Evolutionary conservation across 2,113 vertebrate genomes (phyloP).

Genomic region (Calyptomena viridis): DNA sequence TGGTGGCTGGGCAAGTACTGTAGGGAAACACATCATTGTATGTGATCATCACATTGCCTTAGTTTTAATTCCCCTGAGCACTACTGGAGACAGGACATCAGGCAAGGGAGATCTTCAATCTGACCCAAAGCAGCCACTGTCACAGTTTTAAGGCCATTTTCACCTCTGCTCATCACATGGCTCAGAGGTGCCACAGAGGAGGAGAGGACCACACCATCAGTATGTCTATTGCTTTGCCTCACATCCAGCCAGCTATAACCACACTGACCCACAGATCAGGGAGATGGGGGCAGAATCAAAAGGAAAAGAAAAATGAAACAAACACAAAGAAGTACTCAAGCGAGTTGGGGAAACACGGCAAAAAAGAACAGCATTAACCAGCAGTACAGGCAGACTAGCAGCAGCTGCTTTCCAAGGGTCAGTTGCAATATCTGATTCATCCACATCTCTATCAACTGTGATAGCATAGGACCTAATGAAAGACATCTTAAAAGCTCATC

Average conservation of each 20-base stretch:
- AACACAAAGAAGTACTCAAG: background rate
- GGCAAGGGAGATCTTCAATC: background rate
- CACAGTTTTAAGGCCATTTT: background rate
- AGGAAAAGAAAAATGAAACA: background rate
- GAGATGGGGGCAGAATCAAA: background rate
- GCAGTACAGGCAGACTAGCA: background rate
- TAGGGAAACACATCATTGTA: background rate
- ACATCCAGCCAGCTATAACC: background rate
- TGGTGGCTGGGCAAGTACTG: background rate
- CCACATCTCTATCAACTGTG: background rate
- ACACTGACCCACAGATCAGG: rapidly evolving
- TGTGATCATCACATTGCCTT: background rate
- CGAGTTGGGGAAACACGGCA: background rate
- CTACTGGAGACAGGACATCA: background rate
- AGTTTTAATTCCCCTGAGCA: background rate
- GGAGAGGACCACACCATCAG: background rate
- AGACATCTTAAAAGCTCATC: background rate
- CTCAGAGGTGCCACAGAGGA: background rate
- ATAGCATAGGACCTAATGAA: background rate
- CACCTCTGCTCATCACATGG: background rate
- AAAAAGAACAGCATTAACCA: background rate
- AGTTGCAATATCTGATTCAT: background rate
- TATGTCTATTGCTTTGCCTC: background rate
- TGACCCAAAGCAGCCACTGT: background rate
- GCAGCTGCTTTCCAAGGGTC: background rate